Base-by-base conservation (phyloP, 2,797 vertebrate species). In the Gila robusta region DNA sequence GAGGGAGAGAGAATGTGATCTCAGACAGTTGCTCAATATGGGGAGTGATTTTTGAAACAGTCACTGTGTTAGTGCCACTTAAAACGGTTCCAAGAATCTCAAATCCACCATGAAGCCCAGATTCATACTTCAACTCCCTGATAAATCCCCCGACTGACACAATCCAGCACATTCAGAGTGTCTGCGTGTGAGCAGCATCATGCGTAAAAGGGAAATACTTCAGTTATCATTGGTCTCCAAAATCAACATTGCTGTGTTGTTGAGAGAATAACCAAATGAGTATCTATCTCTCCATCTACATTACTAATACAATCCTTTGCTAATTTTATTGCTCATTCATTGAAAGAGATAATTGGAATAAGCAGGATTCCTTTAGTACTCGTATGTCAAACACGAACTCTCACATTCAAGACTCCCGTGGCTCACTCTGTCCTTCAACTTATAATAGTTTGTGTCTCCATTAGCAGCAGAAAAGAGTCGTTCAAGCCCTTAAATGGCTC, bases 401-500 rank as follows among this genome's bases (percentile, higher is more conserved):
- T 37, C 49, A 71, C 74, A 62, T 66, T 84, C 49, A 32, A 44
- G 49, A 52, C 39, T 64, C 70, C n/a, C 70, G 17, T 74, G 81
- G 54, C 56, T 81, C 84, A 81, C 32, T 81, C 56, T 39, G 78
- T 66, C 78, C 69, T 66, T 81, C 54, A 81, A 80, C 28, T 66
- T 32, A 11, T 81, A 64, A 73, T 81, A 39, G 84, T 47, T 73
- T 32, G 52, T 66, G 78, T 81, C 64, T 85, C 87, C 66, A 76
- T 84, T 87, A 81, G 59, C 82, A 70, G 39, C 35, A 81, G 82
- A 84, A 83, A 84, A 79, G 71, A 67, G 71, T 74, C 6, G 56
- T 66, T 86, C 28, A 81, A 72, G 82, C 59, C 84, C 54, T 83
- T 88, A 88, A 84, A 86, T 89, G 82, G 84, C 70, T 71, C 2